A percentile compares a stretch with the other conserved stretches of the same genome.
Evolutionary conservation across 2,113 vertebrate species (phyloP).

Genomic region (Anguilla japonica): DNA sequence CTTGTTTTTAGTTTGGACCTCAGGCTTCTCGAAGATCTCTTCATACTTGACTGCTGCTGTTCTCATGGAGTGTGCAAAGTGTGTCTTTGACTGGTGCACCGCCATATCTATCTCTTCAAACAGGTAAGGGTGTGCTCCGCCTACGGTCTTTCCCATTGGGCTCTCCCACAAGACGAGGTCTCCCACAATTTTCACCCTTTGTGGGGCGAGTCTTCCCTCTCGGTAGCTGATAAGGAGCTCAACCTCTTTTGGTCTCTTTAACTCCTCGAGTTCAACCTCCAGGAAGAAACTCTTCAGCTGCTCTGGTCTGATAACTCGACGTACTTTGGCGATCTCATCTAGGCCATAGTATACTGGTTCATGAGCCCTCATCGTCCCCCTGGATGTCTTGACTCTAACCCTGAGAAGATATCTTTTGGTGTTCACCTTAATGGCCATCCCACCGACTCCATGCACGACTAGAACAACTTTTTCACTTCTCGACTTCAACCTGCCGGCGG

Average conservation of each 20-base stretch:
- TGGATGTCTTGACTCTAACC: conserved; percentile 13
- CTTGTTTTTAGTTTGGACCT: background rate
- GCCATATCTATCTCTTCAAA: conserved; percentile 13
- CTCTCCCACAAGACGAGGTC: conserved; percentile 43
- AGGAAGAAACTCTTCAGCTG: conserved; percentile 9
- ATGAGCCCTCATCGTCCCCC: conserved; percentile 7
- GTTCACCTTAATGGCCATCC: conserved; percentile 26
- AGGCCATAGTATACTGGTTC: conserved; percentile 31
- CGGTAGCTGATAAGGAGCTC: conserved; percentile 9
- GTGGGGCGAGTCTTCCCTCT: conserved; percentile 10
- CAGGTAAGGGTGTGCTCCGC: conserved; percentile 30
- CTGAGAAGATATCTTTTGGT: conserved; percentile 32
- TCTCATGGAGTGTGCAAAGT: conserved; percentile 31
- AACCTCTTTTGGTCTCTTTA: background rate
- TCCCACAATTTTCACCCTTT: conserved; percentile 15
- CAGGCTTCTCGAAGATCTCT: conserved; percentile 3
- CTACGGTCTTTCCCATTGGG: conserved; percentile 32
- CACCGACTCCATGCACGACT: conserved; percentile 32
- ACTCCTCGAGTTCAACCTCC: background rate
- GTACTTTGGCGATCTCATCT: conserved; percentile 32
- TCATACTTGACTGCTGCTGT: conserved; percentile 22
- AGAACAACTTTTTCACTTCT: conserved; percentile 31
- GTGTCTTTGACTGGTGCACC: background rate
- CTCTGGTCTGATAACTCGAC: background rate
- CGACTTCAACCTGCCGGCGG: conserved; percentile 19